Evolutionary conservation across 2,113 vertebrate species (phyloP), one percentile per base, ranked within the genome.

Genomic region (Hippopotamus amphibius): DNA sequence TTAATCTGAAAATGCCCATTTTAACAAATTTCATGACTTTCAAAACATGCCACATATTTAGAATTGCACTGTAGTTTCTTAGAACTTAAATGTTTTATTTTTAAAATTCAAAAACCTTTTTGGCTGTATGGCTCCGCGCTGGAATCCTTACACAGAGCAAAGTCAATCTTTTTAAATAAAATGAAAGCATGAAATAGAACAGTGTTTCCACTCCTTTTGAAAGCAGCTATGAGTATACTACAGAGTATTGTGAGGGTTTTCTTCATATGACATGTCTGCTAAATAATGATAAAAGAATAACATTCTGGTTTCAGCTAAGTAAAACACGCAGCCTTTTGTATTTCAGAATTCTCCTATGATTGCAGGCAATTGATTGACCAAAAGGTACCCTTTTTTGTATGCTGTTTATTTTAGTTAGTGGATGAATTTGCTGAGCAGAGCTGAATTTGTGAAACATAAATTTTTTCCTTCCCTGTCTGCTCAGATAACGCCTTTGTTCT

Each of bases 341-440:
- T 93, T 96, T 88, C 69, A 80, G 22, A 96, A 95, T 95, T 89
- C 50, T 92, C 68, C 37, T 95, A 14, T 74, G 84, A 92, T 72
- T 82, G 30, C 55, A 91, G 16, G 55, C 30, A 80, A 9, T 83
- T 66, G 37, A 91, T 91, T 96, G 72, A 81, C 65, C 28, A 76
- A 94, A 96, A 81, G 15, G 8, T 90, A 84, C 57, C 12, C 55
- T 74, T 87, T 88, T 93, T 33, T 80, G 21, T 71, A 55, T 94
- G 63, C 79, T 91, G 41, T 72, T 88, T 71, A n/a, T 85, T 97
- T 94, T 93, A 94, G 87, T 96, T 90, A 96, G 71, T 88, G 33
- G 95, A 93, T 96, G 41, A 94, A 63, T 95, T 94, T 97, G 90
- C 88, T 97, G 84, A 97, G 57, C 61, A 89, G 68, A 96, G 81